Evolutionary conservation across 2,888 invertebrate genomes (phyloP), one percentile per base, ranked within the genome.

Genomic region (Eristalis pertinax): DNA sequence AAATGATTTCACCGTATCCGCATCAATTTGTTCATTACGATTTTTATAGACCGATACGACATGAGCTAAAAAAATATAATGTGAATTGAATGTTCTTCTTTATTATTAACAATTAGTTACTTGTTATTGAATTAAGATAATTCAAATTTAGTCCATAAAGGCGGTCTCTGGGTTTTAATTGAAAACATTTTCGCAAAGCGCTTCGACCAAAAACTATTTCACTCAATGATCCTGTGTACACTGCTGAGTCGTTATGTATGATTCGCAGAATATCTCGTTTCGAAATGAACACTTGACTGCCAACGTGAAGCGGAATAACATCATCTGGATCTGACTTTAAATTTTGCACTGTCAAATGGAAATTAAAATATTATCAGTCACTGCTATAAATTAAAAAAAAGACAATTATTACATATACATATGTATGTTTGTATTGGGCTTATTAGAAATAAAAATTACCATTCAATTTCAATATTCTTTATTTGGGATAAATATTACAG

Each of bases 141-240:
- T 90, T 89, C 41, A 88, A 89, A 73, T 93, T 91, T 1, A 92
- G 84, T 4, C 89, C 85, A 35, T 86, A 77, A 10, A 91, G 73
- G 5, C 89, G 89, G 68, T 91, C 90, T 70, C 87, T 82, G 0
- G 79, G 80, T 43, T 89, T 89, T 0, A 89, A 88, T 13, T 89
- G 79, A 5, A 91, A 91, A n/a, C 91, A 90, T 62, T 89, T 90
- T 32, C 89, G 90, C 19, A 92, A 67, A 38, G 88, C 84, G 10
- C 91, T 90, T 67, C 90, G 89, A 24, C 92, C 92, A 90, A 93
- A 92, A 5, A 93, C 91, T 67, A 93, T 89, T 74, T 93, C 92
- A 67, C 91, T 90, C 0, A 93, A 88, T 7, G 92, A 91, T 0
- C 91, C 91, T 3, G 92, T 92, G 67, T 93, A 93, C 24, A 93